Conservation (phyloP, 2,797 vertebrate genomes). For the Rousettus madagascariensis region DNA sequence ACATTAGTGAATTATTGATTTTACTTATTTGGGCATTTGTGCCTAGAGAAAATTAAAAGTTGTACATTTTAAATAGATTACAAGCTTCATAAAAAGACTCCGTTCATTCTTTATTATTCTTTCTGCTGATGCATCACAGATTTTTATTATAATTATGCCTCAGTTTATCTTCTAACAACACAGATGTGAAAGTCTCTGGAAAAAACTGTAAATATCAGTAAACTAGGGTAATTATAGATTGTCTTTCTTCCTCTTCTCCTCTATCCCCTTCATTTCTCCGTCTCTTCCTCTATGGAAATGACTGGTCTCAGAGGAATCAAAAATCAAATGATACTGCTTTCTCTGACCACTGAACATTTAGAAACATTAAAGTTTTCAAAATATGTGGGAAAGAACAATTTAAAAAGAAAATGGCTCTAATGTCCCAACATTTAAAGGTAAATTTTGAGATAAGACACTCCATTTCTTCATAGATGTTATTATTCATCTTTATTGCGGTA, state of each 20-base stretch:
- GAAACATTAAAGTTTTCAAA: constrained; percentile 6
- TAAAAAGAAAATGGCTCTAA: not conserved
- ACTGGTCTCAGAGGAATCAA: not conserved
- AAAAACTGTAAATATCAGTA: not conserved
- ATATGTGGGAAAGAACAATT: not conserved
- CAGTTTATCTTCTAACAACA: not conserved
- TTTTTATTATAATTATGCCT: not conserved
- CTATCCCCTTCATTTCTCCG: not conserved
- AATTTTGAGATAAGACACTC: not conserved
- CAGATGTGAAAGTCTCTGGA: not conserved
- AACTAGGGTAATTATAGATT: not conserved
- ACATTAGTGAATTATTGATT: not conserved
- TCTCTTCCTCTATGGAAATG: not conserved
- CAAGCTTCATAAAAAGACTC: constrained; percentile 1
- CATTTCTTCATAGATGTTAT: not conserved
- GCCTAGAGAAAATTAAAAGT: constrained; percentile 36
- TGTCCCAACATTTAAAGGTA: not conserved
- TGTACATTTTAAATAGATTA: not conserved
- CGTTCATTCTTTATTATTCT: not conserved
- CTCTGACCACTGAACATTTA: not conserved
- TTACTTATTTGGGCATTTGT: constrained; percentile 26
- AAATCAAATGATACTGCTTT: not conserved
- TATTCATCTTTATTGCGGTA: not conserved
- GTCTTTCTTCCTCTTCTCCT: not conserved
- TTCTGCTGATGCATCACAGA: not conserved